These are phyloP conservation scores for Machimus atricapillus DNA, from an alignment of 2,888 invertebrate species.

Conservation along the genomic window DNA sequence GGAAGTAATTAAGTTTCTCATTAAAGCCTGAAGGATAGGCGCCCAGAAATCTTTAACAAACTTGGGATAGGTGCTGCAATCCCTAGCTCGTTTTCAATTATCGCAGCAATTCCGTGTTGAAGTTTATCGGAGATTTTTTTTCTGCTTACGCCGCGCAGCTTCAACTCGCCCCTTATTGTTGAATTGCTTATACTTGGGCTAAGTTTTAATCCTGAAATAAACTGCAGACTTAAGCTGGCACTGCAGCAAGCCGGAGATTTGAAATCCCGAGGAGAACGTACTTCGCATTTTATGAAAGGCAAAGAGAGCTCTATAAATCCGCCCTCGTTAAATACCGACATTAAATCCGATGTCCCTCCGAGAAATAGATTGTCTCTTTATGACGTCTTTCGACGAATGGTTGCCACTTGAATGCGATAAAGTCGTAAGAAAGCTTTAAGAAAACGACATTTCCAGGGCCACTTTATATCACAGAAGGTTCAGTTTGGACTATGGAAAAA, in stretches of 20 bases:
- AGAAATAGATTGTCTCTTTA: slow-evolving; percentile 24
- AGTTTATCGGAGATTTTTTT: neutral
- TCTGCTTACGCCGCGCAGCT: neutral
- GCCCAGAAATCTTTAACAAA: neutral
- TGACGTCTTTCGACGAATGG: neutral
- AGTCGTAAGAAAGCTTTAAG: neutral
- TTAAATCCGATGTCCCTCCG: slow-evolving; percentile 16
- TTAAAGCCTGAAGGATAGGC: neutral
- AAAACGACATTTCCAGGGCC: neutral
- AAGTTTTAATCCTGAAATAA: neutral
- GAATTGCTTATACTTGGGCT: neutral
- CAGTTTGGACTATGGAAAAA: neutral
- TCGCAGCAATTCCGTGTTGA: neutral
- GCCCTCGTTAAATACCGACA: neutral
- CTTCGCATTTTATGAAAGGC: neutral
- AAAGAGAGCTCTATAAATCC: neutral
- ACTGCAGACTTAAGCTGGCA: neutral
- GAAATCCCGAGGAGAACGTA: neutral
- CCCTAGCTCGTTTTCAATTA: neutral
- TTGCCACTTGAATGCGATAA: neutral
- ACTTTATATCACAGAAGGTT: neutral
- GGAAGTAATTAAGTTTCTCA: neutral
- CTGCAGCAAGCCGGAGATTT: neutral
- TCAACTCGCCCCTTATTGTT: neutral
- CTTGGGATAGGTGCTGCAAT: neutral